Percentiles rank a stretch among this genome's conserved stretches.
phyloP scores from a whole-genome alignment of 2,113 vertebrate species.

The Aleadryas rufinucha region DNA sequence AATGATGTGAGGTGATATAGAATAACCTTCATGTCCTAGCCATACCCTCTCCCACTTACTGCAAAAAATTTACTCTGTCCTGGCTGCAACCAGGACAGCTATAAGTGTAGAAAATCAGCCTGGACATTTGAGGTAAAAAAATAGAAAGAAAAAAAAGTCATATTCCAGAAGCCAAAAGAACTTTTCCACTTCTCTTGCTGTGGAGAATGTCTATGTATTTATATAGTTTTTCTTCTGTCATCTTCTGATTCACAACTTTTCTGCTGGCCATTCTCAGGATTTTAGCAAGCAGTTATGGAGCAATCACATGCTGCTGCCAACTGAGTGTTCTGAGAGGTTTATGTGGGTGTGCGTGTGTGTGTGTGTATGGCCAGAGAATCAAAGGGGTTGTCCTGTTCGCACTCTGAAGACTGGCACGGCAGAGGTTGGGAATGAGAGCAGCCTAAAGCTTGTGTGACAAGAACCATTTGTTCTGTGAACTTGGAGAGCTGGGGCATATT shows the following conservation, averaged over 20 bases:
- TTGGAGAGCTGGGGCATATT: not conserved
- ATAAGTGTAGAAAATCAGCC: not conserved
- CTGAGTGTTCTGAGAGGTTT: not conserved
- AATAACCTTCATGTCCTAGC: not conserved
- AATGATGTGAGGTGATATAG: not conserved
- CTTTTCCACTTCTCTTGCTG: not conserved
- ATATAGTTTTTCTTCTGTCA: not conserved
- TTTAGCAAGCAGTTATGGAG: not conserved
- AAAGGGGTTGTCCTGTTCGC: not conserved
- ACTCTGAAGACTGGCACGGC: not conserved
- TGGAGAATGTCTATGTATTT: not conserved
- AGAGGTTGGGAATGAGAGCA: not conserved
- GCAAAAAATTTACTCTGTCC: not conserved
- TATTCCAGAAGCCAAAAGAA: not conserved
- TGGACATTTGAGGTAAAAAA: not conserved
- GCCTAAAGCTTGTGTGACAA: not conserved
- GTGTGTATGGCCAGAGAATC: not conserved
- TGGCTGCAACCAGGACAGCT: not conserved
- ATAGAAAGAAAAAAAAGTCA: not conserved
- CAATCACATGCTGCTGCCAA: not conserved
- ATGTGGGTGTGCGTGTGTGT: not conserved
- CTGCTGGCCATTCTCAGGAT: not conserved
- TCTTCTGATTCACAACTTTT: not conserved
- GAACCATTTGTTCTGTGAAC: not conserved
- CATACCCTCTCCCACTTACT: not conserved